Base-by-base conservation (phyloP, 2,888 invertebrate genomes). In the Troilus luridus region DNA sequence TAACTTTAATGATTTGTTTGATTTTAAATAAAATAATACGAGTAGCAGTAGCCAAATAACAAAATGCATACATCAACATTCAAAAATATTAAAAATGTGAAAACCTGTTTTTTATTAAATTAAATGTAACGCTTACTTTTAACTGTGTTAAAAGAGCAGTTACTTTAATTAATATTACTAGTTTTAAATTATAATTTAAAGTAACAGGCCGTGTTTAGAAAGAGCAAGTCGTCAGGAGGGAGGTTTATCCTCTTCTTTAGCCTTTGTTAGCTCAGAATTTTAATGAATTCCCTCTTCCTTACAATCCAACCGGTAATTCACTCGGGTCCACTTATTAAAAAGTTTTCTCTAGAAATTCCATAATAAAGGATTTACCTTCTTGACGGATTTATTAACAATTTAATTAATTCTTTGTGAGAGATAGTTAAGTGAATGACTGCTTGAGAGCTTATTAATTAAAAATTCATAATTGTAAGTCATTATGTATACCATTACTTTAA, bases 321-420 rank as follows among this genome's bases (percentile, higher is more conserved):
- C 72, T 41, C 19, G 17, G 41, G 72, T 77, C 72, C 72, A 17
- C 72, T 77, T 77, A 77, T 77, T 77, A 77, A 77, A 41, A 77
- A 77, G 41, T 77, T 77, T 77, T 77, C 72, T 41, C 41, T 77
- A 77, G 72, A 77, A 41, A 77, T 77, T 77, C 41, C 72, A 77
- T 77, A 77, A 77, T 77, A 77, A 11, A 77, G 72, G 72, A 27
- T 77, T 77, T 77, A 77, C 41, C 27, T 5, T 77, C 41, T 0
- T 11, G 17, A 27, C 21, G 0, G 27, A 17, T 19, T 77, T 41
- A 41, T 8, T 77, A 77, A 41, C 17, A 41, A 77, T 77, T 77
- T 41, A 77, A 77, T 77, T 77, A 8, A 77, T 27, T 17, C 27
- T 77, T 41, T 77, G 41, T 77, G 19, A 77, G 41, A 41, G 41